Percentiles rank a stretch among this genome's conserved stretches.
Conservation (phyloP, 1,140 invertebrate genomes). For the Rhagoletis zephyria region DNA sequence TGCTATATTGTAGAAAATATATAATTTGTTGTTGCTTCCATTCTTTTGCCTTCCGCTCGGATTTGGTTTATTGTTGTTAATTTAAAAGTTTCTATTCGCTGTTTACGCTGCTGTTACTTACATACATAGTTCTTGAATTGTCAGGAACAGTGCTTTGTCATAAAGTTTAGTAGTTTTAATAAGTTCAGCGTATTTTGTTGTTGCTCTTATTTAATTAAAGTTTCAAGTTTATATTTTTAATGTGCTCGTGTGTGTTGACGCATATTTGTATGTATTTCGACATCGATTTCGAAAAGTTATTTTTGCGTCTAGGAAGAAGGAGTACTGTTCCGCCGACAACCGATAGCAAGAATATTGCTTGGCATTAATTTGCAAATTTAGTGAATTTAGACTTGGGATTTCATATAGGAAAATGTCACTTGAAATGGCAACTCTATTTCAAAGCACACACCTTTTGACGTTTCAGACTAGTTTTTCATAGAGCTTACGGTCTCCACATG, state of each 20-base stretch:
- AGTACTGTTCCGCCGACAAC: too few species aligned
- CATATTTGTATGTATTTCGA: neutral
- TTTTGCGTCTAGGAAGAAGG: too few species aligned
- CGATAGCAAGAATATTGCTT: too few species aligned
- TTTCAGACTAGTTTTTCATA: too few species aligned
- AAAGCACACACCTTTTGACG: too few species aligned
- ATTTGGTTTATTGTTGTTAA: neutral
- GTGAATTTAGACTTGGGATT: too few species aligned
- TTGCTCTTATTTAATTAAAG: neutral
- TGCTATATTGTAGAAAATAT: neutral
- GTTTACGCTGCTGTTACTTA: neutral
- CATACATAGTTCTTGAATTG: neutral
- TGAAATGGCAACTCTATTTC: too few species aligned
- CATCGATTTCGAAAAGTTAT: too few species aligned
- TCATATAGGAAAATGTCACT: too few species aligned
- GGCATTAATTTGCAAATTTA: too few species aligned
- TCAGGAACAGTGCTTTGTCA: neutral
- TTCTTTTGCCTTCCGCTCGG: neutral
- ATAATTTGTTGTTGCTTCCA: neutral
- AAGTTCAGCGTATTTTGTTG: slow-evolving; percentile 2
- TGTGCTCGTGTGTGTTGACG: neutral
- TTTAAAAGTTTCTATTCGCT: neutral
- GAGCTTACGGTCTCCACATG: too few species aligned
- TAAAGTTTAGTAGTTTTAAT: slow-evolving; percentile 23
- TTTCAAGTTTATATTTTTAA: neutral